These are phyloP conservation scores for Subanguina moxae DNA, from an alignment of 1,140 invertebrate genomes.

Conservation along the genomic window DNA sequence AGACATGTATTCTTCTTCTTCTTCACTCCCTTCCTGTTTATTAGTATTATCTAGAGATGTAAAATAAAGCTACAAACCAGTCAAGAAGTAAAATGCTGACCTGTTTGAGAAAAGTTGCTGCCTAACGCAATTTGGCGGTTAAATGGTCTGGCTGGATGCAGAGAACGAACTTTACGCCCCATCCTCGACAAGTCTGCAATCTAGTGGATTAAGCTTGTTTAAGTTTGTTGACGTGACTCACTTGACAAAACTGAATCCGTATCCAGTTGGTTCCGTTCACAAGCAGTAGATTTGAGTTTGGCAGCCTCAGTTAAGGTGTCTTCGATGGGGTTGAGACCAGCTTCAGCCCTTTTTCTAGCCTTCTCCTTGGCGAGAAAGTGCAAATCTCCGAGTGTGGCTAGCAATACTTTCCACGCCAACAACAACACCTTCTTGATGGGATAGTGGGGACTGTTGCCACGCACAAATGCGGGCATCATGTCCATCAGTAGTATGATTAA, in stretches of 20 bases:
- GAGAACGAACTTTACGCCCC: conserved; percentile 5
- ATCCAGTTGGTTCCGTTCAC: conserved; percentile 6
- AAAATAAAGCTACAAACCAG: neutral
- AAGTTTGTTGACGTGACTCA: conserved; percentile 1
- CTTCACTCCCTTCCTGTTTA: neutral
- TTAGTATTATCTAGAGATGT: too few relatives aligned
- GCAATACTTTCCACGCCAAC: conserved; percentile 53
- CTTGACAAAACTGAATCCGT: neutral
- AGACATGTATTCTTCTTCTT: neutral
- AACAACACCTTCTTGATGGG: conserved; percentile 57
- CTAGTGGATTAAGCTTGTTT: too few relatives aligned
- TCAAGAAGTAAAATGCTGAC: neutral
- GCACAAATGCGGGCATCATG: conserved; percentile 56
- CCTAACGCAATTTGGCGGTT: conserved; percentile 11
- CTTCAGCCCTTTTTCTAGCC: conserved; percentile 33
- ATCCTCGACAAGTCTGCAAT: neutral
- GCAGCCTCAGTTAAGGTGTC: conserved; percentile 51
- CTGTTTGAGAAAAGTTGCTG: neutral
- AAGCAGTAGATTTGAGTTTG: conserved; percentile 35
- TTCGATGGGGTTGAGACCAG: conserved; percentile 42
- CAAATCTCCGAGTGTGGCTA: conserved; percentile 49
- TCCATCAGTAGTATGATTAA: conserved; percentile 51
- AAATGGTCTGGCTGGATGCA: conserved; percentile 13
- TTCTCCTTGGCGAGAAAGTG: conserved; percentile 40
- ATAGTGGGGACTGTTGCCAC: conserved; percentile 49